Conservation (phyloP, 1,140 invertebrate species). For the Caerostris extrusa region DNA sequence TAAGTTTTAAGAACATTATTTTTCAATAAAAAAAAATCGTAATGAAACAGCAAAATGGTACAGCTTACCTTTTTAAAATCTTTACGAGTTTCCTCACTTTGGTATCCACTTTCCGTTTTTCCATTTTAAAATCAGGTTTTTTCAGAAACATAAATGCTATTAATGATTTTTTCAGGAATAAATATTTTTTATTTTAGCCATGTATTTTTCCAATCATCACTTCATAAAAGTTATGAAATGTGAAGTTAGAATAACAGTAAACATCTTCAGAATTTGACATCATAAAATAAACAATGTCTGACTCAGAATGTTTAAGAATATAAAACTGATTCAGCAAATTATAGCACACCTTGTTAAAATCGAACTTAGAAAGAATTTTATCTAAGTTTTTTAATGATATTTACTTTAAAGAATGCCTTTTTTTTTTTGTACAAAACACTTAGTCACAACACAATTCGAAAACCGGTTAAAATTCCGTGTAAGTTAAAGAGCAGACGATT, state of each 20-base stretch:
- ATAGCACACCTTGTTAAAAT: neutral
- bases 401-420: too few relatives aligned
- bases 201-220: too few relatives aligned
- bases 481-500: neutral
- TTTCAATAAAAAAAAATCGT: neutral
- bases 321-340: neutral
- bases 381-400: neutral
- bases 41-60: neutral
- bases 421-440: too few relatives aligned
- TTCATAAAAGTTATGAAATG: too few relatives aligned
- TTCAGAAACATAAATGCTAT: too few relatives aligned
- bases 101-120: neutral
- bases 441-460: neutral
- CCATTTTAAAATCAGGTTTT: neutral
- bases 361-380: neutral
- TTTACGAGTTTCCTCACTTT: constrained; percentile 17
- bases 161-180: too few relatives aligned
- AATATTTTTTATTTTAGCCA: too few relatives aligned
- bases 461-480: neutral
- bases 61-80: neutral
- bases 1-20: neutral
- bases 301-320: too few relatives aligned
- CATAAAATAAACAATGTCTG: too few relatives aligned
- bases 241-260: too few relatives aligned
- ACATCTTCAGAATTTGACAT: too few relatives aligned